phyloP scores from a whole-genome alignment of 1,140 invertebrate species.

The Psilanteris sp. region DNA sequence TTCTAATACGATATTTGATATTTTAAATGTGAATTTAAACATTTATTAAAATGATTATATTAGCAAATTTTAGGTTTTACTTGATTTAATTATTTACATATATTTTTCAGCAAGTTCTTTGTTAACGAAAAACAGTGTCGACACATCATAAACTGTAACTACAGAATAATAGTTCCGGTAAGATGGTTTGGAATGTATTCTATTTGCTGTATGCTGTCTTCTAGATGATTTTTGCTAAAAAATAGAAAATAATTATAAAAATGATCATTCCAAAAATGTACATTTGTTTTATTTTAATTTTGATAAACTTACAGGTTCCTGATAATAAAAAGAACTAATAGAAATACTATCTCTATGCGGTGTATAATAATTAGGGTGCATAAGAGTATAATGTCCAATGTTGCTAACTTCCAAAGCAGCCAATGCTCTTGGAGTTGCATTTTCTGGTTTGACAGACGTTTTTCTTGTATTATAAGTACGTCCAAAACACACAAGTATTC shows the following conservation, averaged over 20 bases:
- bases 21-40: no score
- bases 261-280: no score
- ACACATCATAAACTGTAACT: slow-evolving; percentile 90
- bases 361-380: slow-evolving; percentile 80
- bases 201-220: slow-evolving; percentile 69
- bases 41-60: no score
- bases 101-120: slow-evolving; percentile 91
- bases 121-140: slow-evolving; percentile 87
- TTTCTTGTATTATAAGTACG: slow-evolving; percentile 87
- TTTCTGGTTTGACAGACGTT: slow-evolving; percentile 84
- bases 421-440: slow-evolving; percentile 87
- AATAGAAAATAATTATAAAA: no score
- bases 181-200: slow-evolving; percentile 67
- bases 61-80: no score
- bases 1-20: no score
- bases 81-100: slow-evolving; percentile 74
- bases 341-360: slow-evolving; percentile 81
- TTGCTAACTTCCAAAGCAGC: slow-evolving; percentile 85
- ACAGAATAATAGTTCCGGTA: slow-evolving; percentile 81
- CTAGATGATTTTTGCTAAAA: slow-evolving; percentile 79
- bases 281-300: no score
- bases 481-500: slow-evolving; percentile 91
- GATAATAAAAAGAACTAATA: slow-evolving; percentile 89
- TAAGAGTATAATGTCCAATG: slow-evolving; percentile 75
- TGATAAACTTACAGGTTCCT: slow-evolving; percentile 86